phyloP scores from a whole-genome alignment of 2,797 vertebrate genomes.

The Coranthus polyacanthus region DNA sequence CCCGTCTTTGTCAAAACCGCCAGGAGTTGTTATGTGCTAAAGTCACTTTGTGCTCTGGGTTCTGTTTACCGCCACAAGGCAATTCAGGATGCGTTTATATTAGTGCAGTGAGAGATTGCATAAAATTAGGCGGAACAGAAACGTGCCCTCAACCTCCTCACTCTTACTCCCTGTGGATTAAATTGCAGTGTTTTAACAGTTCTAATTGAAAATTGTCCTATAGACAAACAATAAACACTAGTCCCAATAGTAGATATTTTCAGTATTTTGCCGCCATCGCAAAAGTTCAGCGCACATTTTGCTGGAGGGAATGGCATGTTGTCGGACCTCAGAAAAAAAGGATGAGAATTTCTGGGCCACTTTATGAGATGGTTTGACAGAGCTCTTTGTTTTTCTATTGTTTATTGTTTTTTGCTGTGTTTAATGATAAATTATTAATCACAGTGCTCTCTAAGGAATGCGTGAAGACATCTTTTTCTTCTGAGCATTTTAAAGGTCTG shows the following conservation, averaged over 20 bases:
- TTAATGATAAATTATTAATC: slow-evolving; percentile 6
- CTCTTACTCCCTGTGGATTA: not conserved
- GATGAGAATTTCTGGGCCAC: not conserved
- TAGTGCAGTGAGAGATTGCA: slow-evolving; percentile 1
- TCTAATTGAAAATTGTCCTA: not conserved
- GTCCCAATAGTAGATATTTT: not conserved
- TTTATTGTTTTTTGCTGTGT: slow-evolving; percentile 1
- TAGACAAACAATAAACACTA: not conserved
- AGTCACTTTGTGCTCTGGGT: slow-evolving; percentile 37
- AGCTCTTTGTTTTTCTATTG: not conserved
- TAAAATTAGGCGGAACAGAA: slow-evolving; percentile 14
- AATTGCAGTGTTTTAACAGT: not conserved
- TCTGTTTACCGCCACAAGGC: slow-evolving; percentile 36
- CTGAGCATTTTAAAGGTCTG: not conserved
- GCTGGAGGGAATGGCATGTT: slow-evolving; percentile 10
- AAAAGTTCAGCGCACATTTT: not conserved
- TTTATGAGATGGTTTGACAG: not conserved
- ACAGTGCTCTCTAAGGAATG: not conserved
- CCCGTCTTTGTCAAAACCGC: slow-evolving; percentile 28
- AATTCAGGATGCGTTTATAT: slow-evolving; percentile 31
- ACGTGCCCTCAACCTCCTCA: slow-evolving; percentile 10
- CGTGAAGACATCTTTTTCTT: not conserved
- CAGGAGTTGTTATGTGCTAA: slow-evolving; percentile 33
- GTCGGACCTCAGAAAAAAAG: not conserved
- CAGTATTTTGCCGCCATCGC: not conserved